phyloP scores from a whole-genome alignment of 2,888 invertebrate species.

The Zygogramma bicolorata region DNA sequence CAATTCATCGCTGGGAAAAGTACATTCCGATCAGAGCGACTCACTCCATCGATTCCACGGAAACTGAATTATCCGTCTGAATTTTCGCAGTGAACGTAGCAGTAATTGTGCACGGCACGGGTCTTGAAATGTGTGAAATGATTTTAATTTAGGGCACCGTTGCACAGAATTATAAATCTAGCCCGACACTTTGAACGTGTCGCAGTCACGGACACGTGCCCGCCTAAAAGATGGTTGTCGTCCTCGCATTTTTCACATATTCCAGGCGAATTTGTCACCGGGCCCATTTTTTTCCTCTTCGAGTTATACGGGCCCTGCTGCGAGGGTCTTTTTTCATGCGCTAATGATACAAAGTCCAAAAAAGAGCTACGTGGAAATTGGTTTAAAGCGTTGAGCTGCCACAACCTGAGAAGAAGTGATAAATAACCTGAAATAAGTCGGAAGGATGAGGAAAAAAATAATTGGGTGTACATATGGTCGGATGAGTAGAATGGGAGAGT shows the following conservation, averaged over 20 bases:
- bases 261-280: conserved; percentile 16
- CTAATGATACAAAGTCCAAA: neutral
- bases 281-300: conserved; percentile 11
- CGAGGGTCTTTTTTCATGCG: neutral
- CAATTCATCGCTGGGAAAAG: neutral
- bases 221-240: conserved; percentile 10
- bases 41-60: neutral
- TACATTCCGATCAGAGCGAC: neutral
- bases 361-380: neutral
- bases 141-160: conserved; percentile 13
- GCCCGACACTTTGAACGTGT: conserved; percentile 11
- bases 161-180: conserved; percentile 15
- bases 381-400: neutral
- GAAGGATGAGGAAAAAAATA: no score
- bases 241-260: conserved; percentile 20
- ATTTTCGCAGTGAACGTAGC: neutral
- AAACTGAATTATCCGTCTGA: neutral
- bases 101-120: conserved; percentile 4
- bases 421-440: no score
- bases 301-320: neutral
- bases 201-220: conserved; percentile 17
- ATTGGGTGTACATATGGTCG: no score
- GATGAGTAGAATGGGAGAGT: no score
- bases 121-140: conserved; percentile 11
- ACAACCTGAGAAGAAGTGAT: neutral